Percentiles rank a stretch among this genome's conserved stretches.
phyloP scores from a whole-genome alignment of 2,797 vertebrate species.

The Novumbra hubbsi region DNA sequence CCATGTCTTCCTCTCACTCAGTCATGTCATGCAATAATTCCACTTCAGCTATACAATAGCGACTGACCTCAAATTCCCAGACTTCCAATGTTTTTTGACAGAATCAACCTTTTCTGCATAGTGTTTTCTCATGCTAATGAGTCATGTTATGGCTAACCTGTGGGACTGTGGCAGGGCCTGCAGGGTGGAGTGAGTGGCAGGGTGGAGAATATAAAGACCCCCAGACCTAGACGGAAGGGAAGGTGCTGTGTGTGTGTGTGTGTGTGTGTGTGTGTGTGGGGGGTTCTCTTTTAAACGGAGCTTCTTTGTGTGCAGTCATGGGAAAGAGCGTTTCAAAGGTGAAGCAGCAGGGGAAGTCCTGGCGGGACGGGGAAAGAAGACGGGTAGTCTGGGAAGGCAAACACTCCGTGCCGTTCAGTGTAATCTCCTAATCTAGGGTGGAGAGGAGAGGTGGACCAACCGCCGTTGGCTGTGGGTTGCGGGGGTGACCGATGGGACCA shows the following conservation, averaged over 20 bases:
- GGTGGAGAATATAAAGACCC: constrained; percentile 39
- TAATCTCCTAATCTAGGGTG: constrained; percentile 70
- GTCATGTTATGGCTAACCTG: constrained; percentile 48
- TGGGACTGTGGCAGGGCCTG: constrained; percentile 39
- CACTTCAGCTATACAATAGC: constrained; percentile 2
- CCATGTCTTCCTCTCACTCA: neutral
- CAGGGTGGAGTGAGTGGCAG: constrained; percentile 23
- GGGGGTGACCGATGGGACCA: constrained; percentile 55
- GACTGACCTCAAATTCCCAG: constrained; percentile 12
- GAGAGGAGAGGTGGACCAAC: constrained; percentile 31
- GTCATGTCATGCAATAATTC: constrained; percentile 4
- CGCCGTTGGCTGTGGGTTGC: constrained; percentile 56
- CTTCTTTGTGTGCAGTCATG: constrained; percentile 68
- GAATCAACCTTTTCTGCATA: constrained; percentile 4
- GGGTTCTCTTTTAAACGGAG: constrained; percentile 50
- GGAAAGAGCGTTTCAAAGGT: constrained; percentile 71
- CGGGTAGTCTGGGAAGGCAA: constrained; percentile 46
- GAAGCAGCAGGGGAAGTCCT: constrained; percentile 59
- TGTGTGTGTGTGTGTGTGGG: constrained; percentile 13
- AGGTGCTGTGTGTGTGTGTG: constrained; percentile 57
- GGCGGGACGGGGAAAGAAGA: constrained; percentile 23
- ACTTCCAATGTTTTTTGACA: constrained; percentile 8
- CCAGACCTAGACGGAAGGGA: constrained; percentile 56
- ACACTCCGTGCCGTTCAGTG: constrained; percentile 58
- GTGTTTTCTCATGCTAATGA: constrained; percentile 33